Conservation (phyloP, 2,797 vertebrate genomes). For the Anguilla pacifica region DNA sequence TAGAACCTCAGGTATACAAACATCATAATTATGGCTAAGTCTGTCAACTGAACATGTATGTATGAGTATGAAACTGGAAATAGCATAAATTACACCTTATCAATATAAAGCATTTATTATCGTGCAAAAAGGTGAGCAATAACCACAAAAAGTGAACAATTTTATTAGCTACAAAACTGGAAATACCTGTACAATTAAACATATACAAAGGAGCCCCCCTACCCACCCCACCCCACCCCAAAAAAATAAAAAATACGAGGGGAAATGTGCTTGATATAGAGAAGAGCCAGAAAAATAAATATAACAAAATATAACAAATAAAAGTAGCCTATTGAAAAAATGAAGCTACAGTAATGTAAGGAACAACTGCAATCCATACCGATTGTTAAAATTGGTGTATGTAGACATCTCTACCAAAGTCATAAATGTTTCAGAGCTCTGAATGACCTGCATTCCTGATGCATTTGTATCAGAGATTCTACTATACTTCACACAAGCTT, state of each 20-base stretch:
- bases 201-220: background rate
- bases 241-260: background rate
- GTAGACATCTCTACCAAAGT: background rate
- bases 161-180: background rate
- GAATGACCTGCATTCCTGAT: background rate
- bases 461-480: background rate
- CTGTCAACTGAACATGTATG: background rate
- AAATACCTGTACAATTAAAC: background rate
- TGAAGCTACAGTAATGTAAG: background rate
- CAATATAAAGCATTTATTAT: background rate
- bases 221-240: too few species aligned
- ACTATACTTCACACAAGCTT: background rate
- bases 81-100: background rate
- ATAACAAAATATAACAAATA: background rate
- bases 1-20: background rate
- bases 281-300: background rate
- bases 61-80: background rate
- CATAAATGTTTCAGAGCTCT: background rate
- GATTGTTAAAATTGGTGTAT: background rate
- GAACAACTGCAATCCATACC: background rate
- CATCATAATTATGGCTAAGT: background rate
- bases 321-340: background rate
- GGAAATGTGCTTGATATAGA: background rate
- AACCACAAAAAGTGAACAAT: background rate
- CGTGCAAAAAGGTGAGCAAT: background rate